Percentiles rank a stretch among this genome's conserved stretches.
These are phyloP conservation scores for Euspilapteryx auroguttella DNA, from an alignment of 2,888 invertebrate genomes.

Conservation along the genomic window DNA sequence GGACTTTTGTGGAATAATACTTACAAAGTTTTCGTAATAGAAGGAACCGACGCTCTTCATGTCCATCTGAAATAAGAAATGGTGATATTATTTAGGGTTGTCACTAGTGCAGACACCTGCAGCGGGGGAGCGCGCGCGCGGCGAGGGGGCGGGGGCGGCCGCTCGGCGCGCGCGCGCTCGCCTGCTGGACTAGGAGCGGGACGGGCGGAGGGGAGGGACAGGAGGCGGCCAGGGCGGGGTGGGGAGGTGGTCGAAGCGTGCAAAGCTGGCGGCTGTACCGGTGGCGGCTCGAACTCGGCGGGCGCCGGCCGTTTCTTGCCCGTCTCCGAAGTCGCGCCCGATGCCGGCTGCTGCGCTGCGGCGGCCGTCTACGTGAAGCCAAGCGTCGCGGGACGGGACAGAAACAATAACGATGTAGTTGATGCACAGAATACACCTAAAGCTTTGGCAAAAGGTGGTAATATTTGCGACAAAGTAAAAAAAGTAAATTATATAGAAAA, in stretches of 20 bases:
- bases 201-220: conserved; percentile 29
- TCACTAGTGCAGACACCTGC: too few species aligned
- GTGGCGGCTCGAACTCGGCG: conserved; percentile 69
- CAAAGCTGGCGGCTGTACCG: conserved; percentile 82
- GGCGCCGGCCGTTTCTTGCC: conserved; percentile 93
- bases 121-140: conserved; percentile 12
- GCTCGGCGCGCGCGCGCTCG: conserved; percentile 21
- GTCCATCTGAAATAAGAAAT: conserved; percentile 84
- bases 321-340: conserved; percentile 73
- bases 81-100: conserved; percentile 45
- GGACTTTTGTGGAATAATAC: conserved; percentile 44
- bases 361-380: conserved; percentile 59
- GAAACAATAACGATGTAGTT: conserved; percentile 62
- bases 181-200: conserved; percentile 17
- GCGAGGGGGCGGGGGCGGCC: conserved; percentile 18
- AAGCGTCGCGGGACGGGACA: conserved; percentile 61
- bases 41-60: conserved; percentile 94
- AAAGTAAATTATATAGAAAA: not conserved
- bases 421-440: conserved; percentile 62
- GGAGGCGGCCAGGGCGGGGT: conserved; percentile 17
- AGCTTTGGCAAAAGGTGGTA: conserved; percentile 52
- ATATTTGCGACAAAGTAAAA: conserved; percentile 49
- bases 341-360: conserved; percentile 66
- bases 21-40: conserved; percentile 96
- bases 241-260: conserved; percentile 56